Conservation (phyloP, 2,113 vertebrate genomes). For the Callaeas wilsoni region DNA sequence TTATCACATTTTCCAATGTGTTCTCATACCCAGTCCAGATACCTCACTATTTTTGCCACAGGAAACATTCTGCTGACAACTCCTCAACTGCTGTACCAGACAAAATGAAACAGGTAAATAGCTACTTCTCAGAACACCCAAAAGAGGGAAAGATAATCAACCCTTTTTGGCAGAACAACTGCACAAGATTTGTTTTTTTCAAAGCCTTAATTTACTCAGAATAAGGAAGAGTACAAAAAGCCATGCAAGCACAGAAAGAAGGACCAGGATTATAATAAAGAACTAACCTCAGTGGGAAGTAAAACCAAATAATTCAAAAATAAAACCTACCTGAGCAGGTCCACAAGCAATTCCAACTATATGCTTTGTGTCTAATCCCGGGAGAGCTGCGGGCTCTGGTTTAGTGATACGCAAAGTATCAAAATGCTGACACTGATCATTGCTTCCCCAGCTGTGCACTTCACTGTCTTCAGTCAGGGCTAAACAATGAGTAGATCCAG, state of each 20-base stretch:
- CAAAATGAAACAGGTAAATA: background rate
- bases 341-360: constrained; percentile 95
- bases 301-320: background rate
- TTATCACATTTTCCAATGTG: background rate
- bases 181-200: background rate
- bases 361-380: constrained; percentile 90
- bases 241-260: background rate
- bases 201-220: background rate
- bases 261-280: background rate
- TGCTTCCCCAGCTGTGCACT: constrained; percentile 97
- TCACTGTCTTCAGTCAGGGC: constrained; percentile 94
- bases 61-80: background rate
- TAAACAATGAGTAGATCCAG: constrained; percentile 94
- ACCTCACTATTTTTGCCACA: background rate
- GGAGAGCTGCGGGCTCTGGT: constrained; percentile 89
- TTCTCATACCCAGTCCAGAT: background rate
- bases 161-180: background rate
- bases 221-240: background rate
- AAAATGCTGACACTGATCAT: constrained; percentile 97
- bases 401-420: constrained; percentile 94
- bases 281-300: background rate
- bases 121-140: background rate
- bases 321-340: constrained; percentile 85
- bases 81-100: background rate
- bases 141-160: background rate